Base-by-base conservation (phyloP, 2,113 vertebrate species). In the Melanocharis versteri region DNA sequence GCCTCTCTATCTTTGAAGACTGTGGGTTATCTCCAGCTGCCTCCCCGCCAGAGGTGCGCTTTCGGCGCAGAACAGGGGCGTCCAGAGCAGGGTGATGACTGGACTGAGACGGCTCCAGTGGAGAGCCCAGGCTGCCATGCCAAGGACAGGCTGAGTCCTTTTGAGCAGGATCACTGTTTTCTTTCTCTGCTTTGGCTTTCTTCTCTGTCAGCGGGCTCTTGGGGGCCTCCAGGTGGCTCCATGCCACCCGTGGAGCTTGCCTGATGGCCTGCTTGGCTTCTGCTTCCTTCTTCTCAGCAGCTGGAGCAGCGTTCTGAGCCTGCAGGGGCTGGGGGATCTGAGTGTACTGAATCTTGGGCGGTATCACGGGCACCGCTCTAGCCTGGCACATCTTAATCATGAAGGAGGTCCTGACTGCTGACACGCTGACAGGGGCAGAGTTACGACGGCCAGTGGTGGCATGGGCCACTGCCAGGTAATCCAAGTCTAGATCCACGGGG, bases 321-420 rank as follows among this genome's bases (percentile, higher is more conserved):
- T 98, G 98, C 71, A 98, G 97, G 10, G 98, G 98, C 93, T 98
- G 99, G 61, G 99, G 99, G 94, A 99, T 98, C 96, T 99, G 99
- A 10, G 99, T 99, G 94, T 99, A 99, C 96, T 99, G 99, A 95
- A 99, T 96, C 95, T 99, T 99, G 13, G 99, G 99, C 0, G 99
- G 99, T 94, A 99, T 98, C 53, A 99, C 99, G 0, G 99, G 99
- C 39, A 99, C 99, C 0, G 99, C 99, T 97, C 98, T 99, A 70
- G 99, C 99, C 92, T 99, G 99, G 94, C 99, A 99, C 31, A 99
- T 99, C 96, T 99, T 99, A 40, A 99, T 98, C 99, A 99, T 99
- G 97, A 99, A 99, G 40, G 99, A 99, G 15, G 99, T 99, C 84
- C 99, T 98, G 92, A 99, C 98, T 0, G 99, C 99, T 0, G 99